Evolutionary conservation across 2,113 vertebrate genomes (phyloP), one percentile per base, ranked within the genome.

Genomic region (Nycticebus coucang): DNA sequence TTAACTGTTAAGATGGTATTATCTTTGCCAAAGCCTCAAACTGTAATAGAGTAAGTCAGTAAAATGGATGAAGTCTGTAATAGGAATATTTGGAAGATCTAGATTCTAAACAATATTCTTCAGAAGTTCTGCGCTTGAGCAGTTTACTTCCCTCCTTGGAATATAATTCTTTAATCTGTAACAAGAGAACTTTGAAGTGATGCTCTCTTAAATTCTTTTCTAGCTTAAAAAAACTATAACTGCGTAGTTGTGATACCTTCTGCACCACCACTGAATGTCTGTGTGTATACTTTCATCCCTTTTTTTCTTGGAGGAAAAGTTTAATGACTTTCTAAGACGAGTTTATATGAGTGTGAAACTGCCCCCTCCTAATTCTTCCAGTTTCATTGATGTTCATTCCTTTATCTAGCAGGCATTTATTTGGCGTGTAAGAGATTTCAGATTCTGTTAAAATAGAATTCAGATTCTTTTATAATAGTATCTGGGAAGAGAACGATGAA

Each of bases 141-240:
- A 69, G 18, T 59, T 81, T n/a, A 64, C 18, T 81, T 93, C 50
- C 30, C 26, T 86, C 50, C 86, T 35, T 91, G 68, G n/a, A 41
- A 87, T 69, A 41, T 13, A 66, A 6, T 93, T 95, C 50, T 96
- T 89, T 81, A 86, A 62, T 71, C 60, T 93, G 11, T 86, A 89
- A 79, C 50, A 11, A 68, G 37, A 92, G 14, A 60, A 18, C 13
- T 89, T 84, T 10, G 64, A 74, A 35, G 21, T 66, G 41, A 45
- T 78, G 9, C 28, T 80, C 12, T 90, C 60, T 78, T 87, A 87
- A 86, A 80, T 41, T 53, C 78, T 87, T 91, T 87, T 77, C 15
- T 4, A 2, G 28, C 71, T 50, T 93, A 72, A 77, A 78, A 93
- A 55, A 21, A 66, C 24, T 77, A 6, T 12, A 5, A 57, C 68